Evolutionary conservation across 2,113 vertebrate genomes (phyloP), one percentile per base, ranked within the genome.

Genomic region (Panthera tigris): DNA sequence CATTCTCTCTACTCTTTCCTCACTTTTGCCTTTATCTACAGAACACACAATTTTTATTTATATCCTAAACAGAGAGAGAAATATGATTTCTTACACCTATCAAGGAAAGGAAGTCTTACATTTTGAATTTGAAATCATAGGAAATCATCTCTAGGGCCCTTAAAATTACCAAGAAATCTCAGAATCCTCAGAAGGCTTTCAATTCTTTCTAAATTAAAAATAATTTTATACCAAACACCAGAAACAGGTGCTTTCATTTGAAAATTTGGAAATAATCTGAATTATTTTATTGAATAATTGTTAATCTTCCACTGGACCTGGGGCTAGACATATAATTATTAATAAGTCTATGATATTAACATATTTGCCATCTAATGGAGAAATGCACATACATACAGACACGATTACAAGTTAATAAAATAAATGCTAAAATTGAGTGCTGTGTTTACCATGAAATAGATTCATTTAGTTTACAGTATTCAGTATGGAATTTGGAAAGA

Each of bases 241-340:
- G 16, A 93, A n/a, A 66, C 5, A 79, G 4, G 13, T 27, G 45
- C 21, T 92, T 96, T 61, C 3, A 36, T 61, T 81, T 89, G 61
- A 93, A 92, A 69, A 39, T 21, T n/a, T 93, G 80, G n/a, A 97
- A 85, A 89, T 25, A 79, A 95, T 45, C 19, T 36, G 1, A 95
- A 63, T 87, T 79, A 73, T 94, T 82, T 92, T 86, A 36, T 36
- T 94, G 48, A 71, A 97, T 94, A 50, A 19, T 74, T 61, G 5
- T 9, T 82, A 78, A 6, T 78, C 27, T 93, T 89, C 2, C 1
- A 65, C 1, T 81, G 39, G 5, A 36, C 0, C 33, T 88, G n/a
- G 76, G 55, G 73, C 8, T 81, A 80, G 50, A 81, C 39, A 91
- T 71, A 61, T n/a, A 95, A 50, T 76, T 85, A 81, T 81, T 36